Base-by-base conservation (phyloP, 2,888 invertebrate genomes). In the Erebia aethiops region DNA sequence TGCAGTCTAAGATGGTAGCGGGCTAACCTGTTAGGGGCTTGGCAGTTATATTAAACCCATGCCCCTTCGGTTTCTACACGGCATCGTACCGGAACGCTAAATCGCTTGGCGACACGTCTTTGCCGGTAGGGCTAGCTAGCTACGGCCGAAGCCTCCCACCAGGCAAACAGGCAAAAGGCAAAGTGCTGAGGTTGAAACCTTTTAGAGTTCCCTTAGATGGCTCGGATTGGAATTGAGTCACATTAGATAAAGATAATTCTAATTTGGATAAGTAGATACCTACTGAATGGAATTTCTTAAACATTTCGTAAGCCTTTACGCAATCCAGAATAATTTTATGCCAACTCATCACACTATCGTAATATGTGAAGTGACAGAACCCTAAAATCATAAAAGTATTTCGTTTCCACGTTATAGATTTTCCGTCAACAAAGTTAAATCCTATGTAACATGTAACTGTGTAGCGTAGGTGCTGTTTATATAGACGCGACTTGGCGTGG, bases 391-490 rank as follows among this genome's bases (percentile, higher is more conserved):
- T n/a, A 26, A 41, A 58, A 41, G 41, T 58, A 41, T 58, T 56
- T 56, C 11, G 56, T 56, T 58, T 41, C 35, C 41, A 41, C 13
- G 13, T 35, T n/a, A 41, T n/a, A 16, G n/a, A 51, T 26, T 51
- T 26, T 63, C 63, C 41, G 5, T 41, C 2, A 43, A 41, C 18
- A n/a, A 51, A 54, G 49, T 18, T 26, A 67, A 49, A 66, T 52
- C 18, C 64, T 70, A 58, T 18, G 51, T 57, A 72, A 70, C 41
- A 58, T 18, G 51, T 57, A 72, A 70, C 41, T 62, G 52, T 46
- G 56, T 57, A 51, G 35, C 54, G 54, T 26, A 26, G 26, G 56
- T 13, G 13, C 11, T 3, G n/a, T 52, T 16, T 16, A 52, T 16
- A 52, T 1, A 14, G 13, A 49, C 0, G 49, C 14, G 26, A 26